Evolutionary conservation across 2,797 vertebrate genomes (phyloP).

Genomic region (Acipenser ruthenus): DNA sequence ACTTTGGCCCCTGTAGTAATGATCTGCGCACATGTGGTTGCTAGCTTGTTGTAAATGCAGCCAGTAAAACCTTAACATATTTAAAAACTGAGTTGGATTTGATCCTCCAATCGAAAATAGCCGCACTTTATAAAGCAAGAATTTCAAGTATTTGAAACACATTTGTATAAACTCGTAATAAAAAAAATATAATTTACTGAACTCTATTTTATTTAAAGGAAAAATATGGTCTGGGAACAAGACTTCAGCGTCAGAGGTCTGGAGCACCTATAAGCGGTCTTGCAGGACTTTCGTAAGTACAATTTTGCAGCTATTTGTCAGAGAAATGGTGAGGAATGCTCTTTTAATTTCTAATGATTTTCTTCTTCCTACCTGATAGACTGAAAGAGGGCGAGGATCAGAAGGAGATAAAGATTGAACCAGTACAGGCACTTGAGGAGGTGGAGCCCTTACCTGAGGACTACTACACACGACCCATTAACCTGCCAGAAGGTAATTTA

Average conservation of each 20-base stretch:
- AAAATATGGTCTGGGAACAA: slow-evolving; percentile 91
- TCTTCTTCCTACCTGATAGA: slow-evolving; percentile 43
- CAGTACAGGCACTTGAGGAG: slow-evolving; percentile 86
- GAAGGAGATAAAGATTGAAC: slow-evolving; percentile 90
- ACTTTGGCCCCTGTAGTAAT: no score
- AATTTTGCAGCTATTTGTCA: background rate
- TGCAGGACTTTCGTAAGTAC: slow-evolving; percentile 88
- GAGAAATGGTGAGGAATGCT: slow-evolving; percentile 9
- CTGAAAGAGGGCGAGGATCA: slow-evolving; percentile 96
- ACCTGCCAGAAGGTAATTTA: slow-evolving; percentile 83
- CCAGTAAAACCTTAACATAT: no score
- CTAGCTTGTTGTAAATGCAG: no score
- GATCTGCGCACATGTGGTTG: no score
- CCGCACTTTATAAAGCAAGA: no score
- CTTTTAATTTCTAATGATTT: slow-evolving; percentile 11
- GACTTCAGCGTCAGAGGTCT: slow-evolving; percentile 85
- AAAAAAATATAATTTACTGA: background rate
- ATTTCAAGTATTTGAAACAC: background rate
- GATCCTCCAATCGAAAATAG: no score
- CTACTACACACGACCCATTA: slow-evolving; percentile 85
- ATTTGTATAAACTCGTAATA: background rate
- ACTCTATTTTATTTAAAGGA: slow-evolving; percentile 57
- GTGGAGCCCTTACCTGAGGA: slow-evolving; percentile 94
- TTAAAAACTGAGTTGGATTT: no score
- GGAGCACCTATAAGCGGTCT: slow-evolving; percentile 84